Base-by-base conservation (phyloP, 2,888 invertebrate species). In the Caenorhabditis angaria region DNA sequence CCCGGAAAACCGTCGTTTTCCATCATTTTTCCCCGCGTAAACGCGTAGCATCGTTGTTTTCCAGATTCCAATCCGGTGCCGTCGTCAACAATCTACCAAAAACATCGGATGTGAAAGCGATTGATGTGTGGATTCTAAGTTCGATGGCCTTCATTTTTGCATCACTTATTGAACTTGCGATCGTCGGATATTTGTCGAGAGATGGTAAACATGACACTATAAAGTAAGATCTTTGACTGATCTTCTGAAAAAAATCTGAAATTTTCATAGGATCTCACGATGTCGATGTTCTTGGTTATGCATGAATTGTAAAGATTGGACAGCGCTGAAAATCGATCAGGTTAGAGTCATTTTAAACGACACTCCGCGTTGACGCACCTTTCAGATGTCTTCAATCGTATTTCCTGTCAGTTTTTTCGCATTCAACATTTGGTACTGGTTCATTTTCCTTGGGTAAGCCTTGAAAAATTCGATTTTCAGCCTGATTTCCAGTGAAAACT, bases 351-450 rank as follows among this genome's bases (percentile, higher is more conserved):
- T n/a, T n/a, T n/a, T n/a, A n/a, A n/a, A n/a, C n/a, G n/a, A n/a
- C n/a, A n/a, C n/a, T n/a, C n/a, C n/a, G n/a, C n/a, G n/a, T n/a
- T n/a, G n/a, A n/a, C n/a, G n/a, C n/a, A 48, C 8, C 20, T 60
- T 80, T 54, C 69, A 84, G 84, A 82, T 82, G 51, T 85, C 85
- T 4, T 73, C 82, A n/a, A 71, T 85, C 12, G 54, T 83, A 8
- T 87, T 87, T 65, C 87, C 87, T 1, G 58, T 79, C 14, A 80
- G 70, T 65, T 87, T 87, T 62, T 55, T 80, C 28, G 58, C 82
- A n/a, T 87, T 87, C 79, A 87, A 87, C 65, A 74, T 87, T 48
- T 87, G 86, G 83, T 87, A 87, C 70, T 87, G 87, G 87, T 81
- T 86, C 71, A 76, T 87, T 27, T 87, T 87, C 67, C 80, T 86